Conservation (phyloP, 2,888 invertebrate genomes). For the Catocala sponsa region DNA sequence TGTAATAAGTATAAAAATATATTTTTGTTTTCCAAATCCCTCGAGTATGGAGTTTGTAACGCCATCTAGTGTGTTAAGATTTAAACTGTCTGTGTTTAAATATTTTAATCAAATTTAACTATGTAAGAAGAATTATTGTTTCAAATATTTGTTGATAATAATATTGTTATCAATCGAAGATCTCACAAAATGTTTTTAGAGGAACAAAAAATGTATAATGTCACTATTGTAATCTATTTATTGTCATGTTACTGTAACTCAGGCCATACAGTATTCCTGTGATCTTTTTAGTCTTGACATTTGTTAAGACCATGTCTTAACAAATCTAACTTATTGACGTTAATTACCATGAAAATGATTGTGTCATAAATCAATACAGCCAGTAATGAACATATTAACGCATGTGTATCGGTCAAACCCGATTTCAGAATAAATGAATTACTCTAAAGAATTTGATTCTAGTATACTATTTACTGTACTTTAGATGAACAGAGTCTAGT, state of each 20-base stretch:
- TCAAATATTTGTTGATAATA: slow-evolving; percentile 16
- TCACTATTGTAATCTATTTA: slow-evolving; percentile 30
- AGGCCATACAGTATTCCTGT: slow-evolving; percentile 61
- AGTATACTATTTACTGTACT: no score
- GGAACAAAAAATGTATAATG: slow-evolving; percentile 23
- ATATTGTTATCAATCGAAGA: slow-evolving; percentile 27
- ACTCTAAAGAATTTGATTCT: not conserved
- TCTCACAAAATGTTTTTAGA: slow-evolving; percentile 41
- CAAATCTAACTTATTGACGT: slow-evolving; percentile 31
- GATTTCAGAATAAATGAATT: slow-evolving; percentile 10
- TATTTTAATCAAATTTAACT: slow-evolving; percentile 4
- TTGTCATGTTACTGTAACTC: slow-evolving; percentile 37
- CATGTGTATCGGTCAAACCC: slow-evolving; percentile 15
- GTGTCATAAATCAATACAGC: slow-evolving; percentile 49
- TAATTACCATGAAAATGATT: slow-evolving; percentile 30
- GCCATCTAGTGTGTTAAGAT: slow-evolving; percentile 46
- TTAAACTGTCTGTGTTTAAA: slow-evolving; percentile 20
- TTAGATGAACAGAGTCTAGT: no score
- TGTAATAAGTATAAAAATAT: slow-evolving; percentile 21
- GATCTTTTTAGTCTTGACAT: slow-evolving; percentile 59
- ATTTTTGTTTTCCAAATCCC: slow-evolving; percentile 24
- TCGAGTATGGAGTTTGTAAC: slow-evolving; percentile 28
- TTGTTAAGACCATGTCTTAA: slow-evolving; percentile 22
- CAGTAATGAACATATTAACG: slow-evolving; percentile 30
- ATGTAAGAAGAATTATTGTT: slow-evolving; percentile 8